Conservation (phyloP, 2,888 invertebrate genomes). For the Clanis bilineata region DNA sequence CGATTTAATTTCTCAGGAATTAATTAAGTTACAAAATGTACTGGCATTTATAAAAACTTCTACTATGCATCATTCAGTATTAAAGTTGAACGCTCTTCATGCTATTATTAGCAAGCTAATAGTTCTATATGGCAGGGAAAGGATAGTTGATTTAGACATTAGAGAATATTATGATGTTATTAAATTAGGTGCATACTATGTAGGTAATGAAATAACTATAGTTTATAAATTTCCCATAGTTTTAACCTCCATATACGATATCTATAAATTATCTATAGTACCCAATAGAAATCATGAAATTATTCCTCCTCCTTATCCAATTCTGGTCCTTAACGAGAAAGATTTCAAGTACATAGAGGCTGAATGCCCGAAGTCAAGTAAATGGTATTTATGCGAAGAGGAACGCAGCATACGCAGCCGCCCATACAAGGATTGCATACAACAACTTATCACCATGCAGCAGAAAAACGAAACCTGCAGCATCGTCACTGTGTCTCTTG, state of each 20-base stretch:
- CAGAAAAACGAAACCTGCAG: too few species aligned
- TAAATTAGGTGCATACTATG: not conserved
- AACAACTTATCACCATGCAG: too few species aligned
- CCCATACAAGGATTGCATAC: too few species aligned
- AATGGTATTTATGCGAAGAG: too few species aligned
- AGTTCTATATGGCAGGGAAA: not conserved
- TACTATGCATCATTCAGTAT: not conserved
- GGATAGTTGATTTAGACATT: not conserved
- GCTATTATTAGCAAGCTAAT: not conserved
- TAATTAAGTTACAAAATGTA: not conserved
- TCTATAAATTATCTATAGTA: not conserved
- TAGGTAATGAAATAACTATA: not conserved
- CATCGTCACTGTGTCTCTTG: too few species aligned
- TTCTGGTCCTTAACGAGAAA: too few species aligned
- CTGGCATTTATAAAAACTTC: not conserved
- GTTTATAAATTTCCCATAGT: too few species aligned
- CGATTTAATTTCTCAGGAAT: not conserved
- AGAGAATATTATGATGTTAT: not conserved
- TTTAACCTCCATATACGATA: not conserved
- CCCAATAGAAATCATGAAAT: too few species aligned
- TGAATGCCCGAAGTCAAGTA: too few species aligned
- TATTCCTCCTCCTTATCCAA: too few species aligned
- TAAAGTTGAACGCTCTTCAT: not conserved
- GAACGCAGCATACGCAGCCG: too few species aligned
- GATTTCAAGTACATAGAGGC: too few species aligned